phyloP scores from a whole-genome alignment of 92 coral and sea anemone genomes.

The Palythoa grandiflora region DNA sequence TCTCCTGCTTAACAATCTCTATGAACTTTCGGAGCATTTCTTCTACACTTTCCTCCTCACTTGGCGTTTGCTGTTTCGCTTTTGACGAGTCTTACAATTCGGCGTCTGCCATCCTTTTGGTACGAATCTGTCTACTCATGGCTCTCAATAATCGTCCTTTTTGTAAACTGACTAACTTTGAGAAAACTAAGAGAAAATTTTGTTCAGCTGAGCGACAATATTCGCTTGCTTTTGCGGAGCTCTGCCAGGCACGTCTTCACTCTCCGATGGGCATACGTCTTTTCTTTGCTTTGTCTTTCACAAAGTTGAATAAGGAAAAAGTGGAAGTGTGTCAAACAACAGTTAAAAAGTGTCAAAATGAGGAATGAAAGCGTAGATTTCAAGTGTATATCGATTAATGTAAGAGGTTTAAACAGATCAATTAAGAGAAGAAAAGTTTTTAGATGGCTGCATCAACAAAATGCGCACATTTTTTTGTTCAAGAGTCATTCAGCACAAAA shows the following conservation, averaged over 20 bases:
- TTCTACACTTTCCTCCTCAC: conserved; percentile 26
- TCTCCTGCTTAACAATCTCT: conserved; percentile 37
- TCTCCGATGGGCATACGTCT: not conserved
- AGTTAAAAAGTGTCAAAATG: too few species aligned
- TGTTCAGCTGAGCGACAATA: conserved; percentile 8
- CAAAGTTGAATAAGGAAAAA: too few species aligned
- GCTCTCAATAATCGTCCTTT: conserved; percentile 13
- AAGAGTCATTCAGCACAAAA: too few species aligned
- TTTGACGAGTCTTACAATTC: conserved; percentile 25
- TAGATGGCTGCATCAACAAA: too few species aligned
- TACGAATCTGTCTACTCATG: conserved; percentile 35
- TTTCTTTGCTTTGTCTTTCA: too few species aligned
- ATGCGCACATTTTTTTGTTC: too few species aligned
- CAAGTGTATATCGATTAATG: too few species aligned
- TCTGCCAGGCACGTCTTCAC: conserved; percentile 31
- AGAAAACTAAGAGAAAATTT: not conserved
- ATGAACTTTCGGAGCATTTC: conserved; percentile 32
- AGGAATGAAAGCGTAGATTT: too few species aligned
- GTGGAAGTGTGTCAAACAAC: too few species aligned
- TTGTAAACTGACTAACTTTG: not conserved
- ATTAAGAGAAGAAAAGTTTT: too few species aligned
- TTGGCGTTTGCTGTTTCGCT: conserved; percentile 7
- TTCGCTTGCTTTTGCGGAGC: conserved; percentile 1
- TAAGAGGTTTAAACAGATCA: too few species aligned
- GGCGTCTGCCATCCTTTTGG: conserved; percentile 24